These are phyloP conservation scores for Zelleria hepariella DNA, from an alignment of 2,888 invertebrate genomes.

Conservation along the genomic window DNA sequence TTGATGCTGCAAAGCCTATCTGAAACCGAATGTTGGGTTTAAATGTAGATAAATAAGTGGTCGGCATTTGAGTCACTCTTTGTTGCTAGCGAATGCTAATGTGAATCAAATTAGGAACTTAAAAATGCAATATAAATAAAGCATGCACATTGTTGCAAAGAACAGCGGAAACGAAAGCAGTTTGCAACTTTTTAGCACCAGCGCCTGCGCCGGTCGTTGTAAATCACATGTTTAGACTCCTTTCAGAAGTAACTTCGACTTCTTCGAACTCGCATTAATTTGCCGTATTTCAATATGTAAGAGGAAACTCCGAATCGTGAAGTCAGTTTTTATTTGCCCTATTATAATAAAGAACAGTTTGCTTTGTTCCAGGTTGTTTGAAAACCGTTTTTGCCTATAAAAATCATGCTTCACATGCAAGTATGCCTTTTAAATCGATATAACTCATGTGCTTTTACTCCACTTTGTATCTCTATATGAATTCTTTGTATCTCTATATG, in stretches of 20 bases:
- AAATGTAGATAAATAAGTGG: not conserved
- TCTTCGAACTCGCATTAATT: conserved; percentile 69
- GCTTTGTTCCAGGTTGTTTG: not conserved
- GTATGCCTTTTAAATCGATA: not conserved
- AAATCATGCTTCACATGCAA: not conserved
- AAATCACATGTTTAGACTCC: conserved; percentile 62
- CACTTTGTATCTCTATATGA: not conserved
- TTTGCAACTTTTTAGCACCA: conserved; percentile 68
- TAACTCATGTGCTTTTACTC: not conserved
- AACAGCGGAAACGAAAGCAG: conserved; percentile 63
- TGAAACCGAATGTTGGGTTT: conserved; percentile 4
- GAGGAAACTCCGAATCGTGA: conserved; percentile 55
- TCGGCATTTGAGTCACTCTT: not conserved
- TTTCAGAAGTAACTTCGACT: conserved; percentile 68
- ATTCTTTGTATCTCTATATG: too few relatives aligned
- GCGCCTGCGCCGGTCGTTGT: conserved; percentile 49
- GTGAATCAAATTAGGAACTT: not conserved
- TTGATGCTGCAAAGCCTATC: not conserved
- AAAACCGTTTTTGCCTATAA: not conserved
- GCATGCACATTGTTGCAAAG: conserved; percentile 48
- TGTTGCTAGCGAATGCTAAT: too few relatives aligned
- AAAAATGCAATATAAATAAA: conserved; percentile 10
- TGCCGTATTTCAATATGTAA: conserved; percentile 62
- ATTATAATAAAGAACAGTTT: conserved; percentile 3
- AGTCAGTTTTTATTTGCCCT: conserved; percentile 21